Evolutionary conservation across 2,113 vertebrate genomes (phyloP).

Genomic region (Toxotes jaculatrix): DNA sequence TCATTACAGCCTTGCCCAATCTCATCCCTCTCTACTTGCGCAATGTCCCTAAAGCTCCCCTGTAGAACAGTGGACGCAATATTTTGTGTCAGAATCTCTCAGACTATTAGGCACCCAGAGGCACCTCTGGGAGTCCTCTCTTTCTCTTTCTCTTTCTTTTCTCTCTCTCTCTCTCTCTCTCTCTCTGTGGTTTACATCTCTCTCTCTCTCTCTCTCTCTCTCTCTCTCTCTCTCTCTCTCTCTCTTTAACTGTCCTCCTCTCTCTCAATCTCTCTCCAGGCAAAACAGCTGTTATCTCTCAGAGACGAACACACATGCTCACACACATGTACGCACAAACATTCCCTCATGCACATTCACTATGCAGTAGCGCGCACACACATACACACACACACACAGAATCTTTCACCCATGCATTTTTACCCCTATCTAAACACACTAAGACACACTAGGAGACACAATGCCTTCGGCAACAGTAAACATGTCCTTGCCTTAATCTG

Average conservation of each 20-base stretch:
- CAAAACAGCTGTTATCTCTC: conserved; percentile 46
- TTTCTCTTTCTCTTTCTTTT: conserved; percentile 21
- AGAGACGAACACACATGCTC: conserved; percentile 34
- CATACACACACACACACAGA: conserved; percentile 21
- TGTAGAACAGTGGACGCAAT: conserved; percentile 67
- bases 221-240: conserved; percentile 21
- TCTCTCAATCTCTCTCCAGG: conserved; percentile 30
- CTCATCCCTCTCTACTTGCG: conserved; percentile 51
- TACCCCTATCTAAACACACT: conserved; percentile 1
- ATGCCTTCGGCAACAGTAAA: conserved; percentile 37
- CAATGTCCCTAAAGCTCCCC: conserved; percentile 71
- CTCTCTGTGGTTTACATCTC: not conserved
- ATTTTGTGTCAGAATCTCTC: conserved; percentile 78
- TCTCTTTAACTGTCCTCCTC: not conserved
- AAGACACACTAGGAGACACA: conserved; percentile 7
- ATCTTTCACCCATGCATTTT: not conserved
- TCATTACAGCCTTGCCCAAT: conserved; percentile 42
- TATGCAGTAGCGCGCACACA: not conserved
- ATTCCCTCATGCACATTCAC: conserved; percentile 12
- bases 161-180: conserved; percentile 12
- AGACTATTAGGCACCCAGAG: conserved; percentile 78
- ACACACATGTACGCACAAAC: conserved; percentile 6
- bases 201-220: conserved; percentile 12
- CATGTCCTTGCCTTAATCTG: conserved; percentile 51
- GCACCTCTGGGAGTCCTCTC: conserved; percentile 60